Base-by-base conservation (phyloP, 2,113 vertebrate species). In the Thalassarche chlororhynchos region DNA sequence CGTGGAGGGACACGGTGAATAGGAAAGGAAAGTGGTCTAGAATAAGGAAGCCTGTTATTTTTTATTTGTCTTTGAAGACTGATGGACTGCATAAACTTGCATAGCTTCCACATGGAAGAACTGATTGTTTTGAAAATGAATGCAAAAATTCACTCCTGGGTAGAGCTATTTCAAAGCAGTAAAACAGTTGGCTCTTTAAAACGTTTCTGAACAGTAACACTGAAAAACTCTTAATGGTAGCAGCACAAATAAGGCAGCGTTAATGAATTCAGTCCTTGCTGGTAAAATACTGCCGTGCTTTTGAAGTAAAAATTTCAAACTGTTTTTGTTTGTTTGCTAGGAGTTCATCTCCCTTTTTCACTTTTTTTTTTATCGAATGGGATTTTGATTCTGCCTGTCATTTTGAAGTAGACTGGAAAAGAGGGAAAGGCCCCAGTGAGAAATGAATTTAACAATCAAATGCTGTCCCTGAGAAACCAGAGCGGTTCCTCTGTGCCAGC, bases 261-360 rank as follows among this genome's bases (percentile, higher is more conserved):
- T 95, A 94, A 96, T 86, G n/a, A 95, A 66, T 79, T 83, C 93
- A 85, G 51, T 70, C 66, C 93, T 95, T 86, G 93, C 89, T 89
- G 84, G 66, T 88, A 91, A 96, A 88, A 78, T 51, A 70, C 78
- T 76, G 66, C 52, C 2, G 3, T 91, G 83, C 91, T 96, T 97
- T 94, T 95, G 91, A 97, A 87, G 81, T 76, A 74, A 93, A 95
- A 96, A 64, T 54, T 40, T 93, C 91, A 89, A 94, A 95, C 85
- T 93, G 83, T n/a, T 87, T 84, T 71, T 84, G 72, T 89, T 93
- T 94, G 65, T 78, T 88, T 92, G 74, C 60, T 66, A 65, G 31
- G 87, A 87, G 79, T 84, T 93, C 79, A 31, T 58, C 68, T 90
- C 87, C 29, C 44, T 75, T 62, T 74, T 65, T 51, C 32, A 69